These are phyloP conservation scores for Patella pellucida DNA, from an alignment of 2,888 invertebrate genomes.

Conservation along the genomic window DNA sequence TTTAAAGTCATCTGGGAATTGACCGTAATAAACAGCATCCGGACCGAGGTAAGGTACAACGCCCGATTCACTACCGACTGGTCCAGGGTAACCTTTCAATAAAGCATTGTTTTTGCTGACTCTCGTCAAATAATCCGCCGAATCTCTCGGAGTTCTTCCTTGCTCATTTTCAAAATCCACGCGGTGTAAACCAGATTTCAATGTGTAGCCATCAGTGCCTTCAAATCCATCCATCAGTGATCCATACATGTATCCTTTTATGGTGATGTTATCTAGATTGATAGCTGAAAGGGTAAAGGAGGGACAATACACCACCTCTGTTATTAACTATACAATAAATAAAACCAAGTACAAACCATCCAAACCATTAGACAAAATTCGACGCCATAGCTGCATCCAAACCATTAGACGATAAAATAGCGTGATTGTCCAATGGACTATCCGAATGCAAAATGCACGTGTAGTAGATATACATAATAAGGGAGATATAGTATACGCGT, in stretches of 20 bases:
- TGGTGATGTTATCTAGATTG: constrained; percentile 58
- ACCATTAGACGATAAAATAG: too few relatives aligned
- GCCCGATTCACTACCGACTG: constrained; percentile 30
- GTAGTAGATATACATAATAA: too few relatives aligned
- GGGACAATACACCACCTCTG: too few relatives aligned
- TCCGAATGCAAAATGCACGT: too few relatives aligned
- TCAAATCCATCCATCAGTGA: constrained; percentile 86
- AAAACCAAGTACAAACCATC: too few relatives aligned
- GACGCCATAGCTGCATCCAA: too few relatives aligned
- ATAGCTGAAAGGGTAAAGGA: constrained; percentile 42
- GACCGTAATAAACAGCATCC: constrained; percentile 41
- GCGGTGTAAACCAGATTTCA: constrained; percentile 79
- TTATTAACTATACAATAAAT: too few relatives aligned
- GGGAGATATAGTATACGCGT: too few relatives aligned
- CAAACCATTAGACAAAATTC: too few relatives aligned
- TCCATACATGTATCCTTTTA: constrained; percentile 81
- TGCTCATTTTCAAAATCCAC: constrained; percentile 80
- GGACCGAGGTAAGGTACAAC: constrained; percentile 20
- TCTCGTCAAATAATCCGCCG: constrained; percentile 68
- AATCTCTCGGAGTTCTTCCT: constrained; percentile 79
- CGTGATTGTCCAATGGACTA: too few relatives aligned
- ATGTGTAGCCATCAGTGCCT: constrained; percentile 83
- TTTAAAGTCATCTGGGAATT: constrained; percentile 47
- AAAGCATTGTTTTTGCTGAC: constrained; percentile 50
- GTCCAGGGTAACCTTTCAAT: constrained; percentile 30